A percentile compares a stretch with the other conserved stretches of the same genome.
These are phyloP conservation scores for Aphelenchoides besseyi DNA, from an alignment of 1,140 invertebrate species.

Conservation along the genomic window DNA sequence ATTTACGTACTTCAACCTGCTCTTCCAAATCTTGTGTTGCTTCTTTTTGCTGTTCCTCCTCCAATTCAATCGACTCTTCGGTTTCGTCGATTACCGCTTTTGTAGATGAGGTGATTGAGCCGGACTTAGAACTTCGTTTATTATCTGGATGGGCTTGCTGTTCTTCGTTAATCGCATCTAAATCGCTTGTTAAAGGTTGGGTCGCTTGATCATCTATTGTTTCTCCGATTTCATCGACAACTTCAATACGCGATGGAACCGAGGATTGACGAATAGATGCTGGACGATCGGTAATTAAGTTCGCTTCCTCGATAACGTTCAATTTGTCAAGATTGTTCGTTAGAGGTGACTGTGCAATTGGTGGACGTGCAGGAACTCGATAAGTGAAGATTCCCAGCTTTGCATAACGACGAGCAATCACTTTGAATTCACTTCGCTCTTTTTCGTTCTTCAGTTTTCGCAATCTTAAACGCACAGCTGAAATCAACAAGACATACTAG, in stretches of 20 bases:
- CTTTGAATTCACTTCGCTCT: neutral
- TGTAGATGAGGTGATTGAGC: neutral
- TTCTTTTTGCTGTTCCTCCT: constrained; percentile 14
- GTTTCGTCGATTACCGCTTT: neutral
- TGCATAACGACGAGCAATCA: neutral
- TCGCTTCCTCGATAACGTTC: constrained; percentile 3
- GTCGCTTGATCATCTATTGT: too few species aligned
- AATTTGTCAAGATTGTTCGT: neutral
- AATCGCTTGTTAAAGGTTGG: too few species aligned
- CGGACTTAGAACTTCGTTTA: neutral
- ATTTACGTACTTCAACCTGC: constrained; percentile 21
- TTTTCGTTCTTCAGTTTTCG: neutral
- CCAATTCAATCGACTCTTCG: constrained; percentile 22
- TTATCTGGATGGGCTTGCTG: too few species aligned
- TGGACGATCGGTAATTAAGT: neutral
- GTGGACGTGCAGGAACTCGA: neutral
- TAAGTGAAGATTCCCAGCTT: constrained; percentile 16
- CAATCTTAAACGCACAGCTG: neutral
- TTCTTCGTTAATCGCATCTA: too few species aligned
- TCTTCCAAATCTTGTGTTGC: constrained; percentile 18
- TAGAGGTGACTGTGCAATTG: neutral
- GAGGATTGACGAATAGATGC: neutral
- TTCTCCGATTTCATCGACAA: neutral
- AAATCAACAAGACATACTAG: neutral
- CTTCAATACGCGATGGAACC: neutral